Evolutionary conservation across 2,113 vertebrate species (phyloP).

Genomic region (Upupa epops): DNA sequence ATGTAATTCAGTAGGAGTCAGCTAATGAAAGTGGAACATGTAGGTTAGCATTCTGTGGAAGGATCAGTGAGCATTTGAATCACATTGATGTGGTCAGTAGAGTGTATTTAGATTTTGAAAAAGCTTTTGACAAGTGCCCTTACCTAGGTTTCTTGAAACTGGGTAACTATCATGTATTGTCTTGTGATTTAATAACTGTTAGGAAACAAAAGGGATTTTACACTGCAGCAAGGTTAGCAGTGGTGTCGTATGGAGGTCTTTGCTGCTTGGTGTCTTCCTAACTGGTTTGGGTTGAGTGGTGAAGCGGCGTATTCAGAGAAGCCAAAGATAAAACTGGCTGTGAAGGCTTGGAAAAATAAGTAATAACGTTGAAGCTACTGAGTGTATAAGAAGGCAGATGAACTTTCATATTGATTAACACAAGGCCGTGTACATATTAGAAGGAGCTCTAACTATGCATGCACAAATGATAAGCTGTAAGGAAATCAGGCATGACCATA

Average conservation of each 20-base stretch:
- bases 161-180: neutral
- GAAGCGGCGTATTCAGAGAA: neutral
- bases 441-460: neutral
- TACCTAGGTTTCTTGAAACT: neutral
- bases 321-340: neutral
- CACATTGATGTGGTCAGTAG: neutral
- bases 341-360: neutral
- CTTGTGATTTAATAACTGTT: neutral
- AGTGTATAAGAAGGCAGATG: neutral
- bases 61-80: neutral
- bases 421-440: neutral
- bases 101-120: neutral
- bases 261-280: neutral
- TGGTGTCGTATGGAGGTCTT: neutral
- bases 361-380: neutral
- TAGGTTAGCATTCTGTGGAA: neutral
- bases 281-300: neutral
- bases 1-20: neutral
- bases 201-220: neutral
- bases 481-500: neutral
- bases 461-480: neutral
- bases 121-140: neutral
- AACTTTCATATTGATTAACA: neutral
- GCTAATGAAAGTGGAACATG: neutral
- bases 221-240: neutral